Conservation (phyloP, 1,140 invertebrate species). For the Brachionus asplanchnoidis region DNA sequence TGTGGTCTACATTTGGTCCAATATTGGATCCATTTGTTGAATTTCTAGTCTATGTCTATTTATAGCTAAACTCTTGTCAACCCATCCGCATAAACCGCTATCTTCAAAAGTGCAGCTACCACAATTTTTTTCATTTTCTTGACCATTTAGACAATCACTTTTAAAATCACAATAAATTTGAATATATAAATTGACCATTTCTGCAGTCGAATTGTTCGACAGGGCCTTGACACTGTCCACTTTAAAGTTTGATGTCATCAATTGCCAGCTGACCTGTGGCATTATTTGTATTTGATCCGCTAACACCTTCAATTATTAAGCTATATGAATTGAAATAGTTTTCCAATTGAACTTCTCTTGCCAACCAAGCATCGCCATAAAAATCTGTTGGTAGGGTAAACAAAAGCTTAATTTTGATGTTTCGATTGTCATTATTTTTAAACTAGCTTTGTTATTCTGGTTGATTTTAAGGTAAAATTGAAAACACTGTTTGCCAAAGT, state of each 20-base stretch:
- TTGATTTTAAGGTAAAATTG: slow-evolving; percentile 32
- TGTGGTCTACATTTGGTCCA: slow-evolving; percentile 44
- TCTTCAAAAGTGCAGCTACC: slow-evolving; percentile 52
- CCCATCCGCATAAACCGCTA: slow-evolving; percentile 49
- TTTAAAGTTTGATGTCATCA: slow-evolving; percentile 47
- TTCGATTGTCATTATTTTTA: neutral
- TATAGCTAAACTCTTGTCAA: slow-evolving; percentile 49
- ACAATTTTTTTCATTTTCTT: slow-evolving; percentile 52
- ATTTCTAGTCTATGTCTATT: slow-evolving; percentile 45
- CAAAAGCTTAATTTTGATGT: neutral
- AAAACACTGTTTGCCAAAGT: neutral
- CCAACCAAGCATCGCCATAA: neutral
- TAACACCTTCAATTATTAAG: slow-evolving; percentile 38
- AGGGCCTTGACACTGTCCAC: slow-evolving; percentile 44
- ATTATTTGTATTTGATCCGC: slow-evolving; percentile 43
- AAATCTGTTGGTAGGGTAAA: neutral
- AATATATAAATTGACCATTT: slow-evolving; percentile 42
- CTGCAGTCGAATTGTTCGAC: slow-evolving; percentile 45
- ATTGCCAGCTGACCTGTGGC: slow-evolving; percentile 47
- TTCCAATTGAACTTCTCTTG: slow-evolving; percentile 4
- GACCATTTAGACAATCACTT: slow-evolving; percentile 48
- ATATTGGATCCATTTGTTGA: neutral
- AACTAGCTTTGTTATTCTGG: neutral
- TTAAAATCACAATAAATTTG: slow-evolving; percentile 49
- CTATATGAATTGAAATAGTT: neutral